Conservation (phyloP, 1,140 invertebrate genomes). For the Octopus sinensis region DNA sequence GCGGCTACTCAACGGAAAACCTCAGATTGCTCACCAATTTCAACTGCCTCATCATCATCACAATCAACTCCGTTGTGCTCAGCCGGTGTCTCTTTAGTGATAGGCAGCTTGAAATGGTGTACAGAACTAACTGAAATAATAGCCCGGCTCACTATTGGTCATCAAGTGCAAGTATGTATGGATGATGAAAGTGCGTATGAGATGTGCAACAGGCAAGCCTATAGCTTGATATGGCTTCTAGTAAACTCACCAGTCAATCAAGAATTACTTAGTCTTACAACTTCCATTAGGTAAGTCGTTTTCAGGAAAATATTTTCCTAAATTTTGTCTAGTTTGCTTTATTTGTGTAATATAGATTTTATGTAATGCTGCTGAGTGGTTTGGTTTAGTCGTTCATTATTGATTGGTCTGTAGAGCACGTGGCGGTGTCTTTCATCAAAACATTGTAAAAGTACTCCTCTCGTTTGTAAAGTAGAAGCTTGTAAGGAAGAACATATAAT, state of each 20-base stretch:
- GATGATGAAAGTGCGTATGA: conserved; percentile 24
- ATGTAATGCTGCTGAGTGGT: too few species aligned
- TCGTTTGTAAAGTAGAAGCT: too few species aligned
- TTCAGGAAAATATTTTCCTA: background rate
- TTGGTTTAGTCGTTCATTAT: too few species aligned
- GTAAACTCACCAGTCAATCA: conserved; percentile 27
- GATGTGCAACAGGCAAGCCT: conserved; percentile 25
- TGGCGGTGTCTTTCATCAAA: too few species aligned
- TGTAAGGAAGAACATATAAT: too few species aligned
- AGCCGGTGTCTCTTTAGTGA: conserved; percentile 19
- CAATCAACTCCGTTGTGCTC: too few species aligned
- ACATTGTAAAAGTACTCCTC: too few species aligned
- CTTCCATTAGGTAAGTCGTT: conserved; percentile 32
- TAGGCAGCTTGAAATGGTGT: conserved; percentile 16
- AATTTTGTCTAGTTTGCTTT: background rate
- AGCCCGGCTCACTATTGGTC: conserved; percentile 22
- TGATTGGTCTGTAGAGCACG: too few species aligned
- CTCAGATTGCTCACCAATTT: too few species aligned
- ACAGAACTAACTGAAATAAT: conserved; percentile 10
- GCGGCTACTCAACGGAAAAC: too few species aligned
- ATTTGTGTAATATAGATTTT: background rate
- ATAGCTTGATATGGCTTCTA: conserved; percentile 33
- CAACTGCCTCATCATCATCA: too few species aligned
- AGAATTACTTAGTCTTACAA: conserved; percentile 30
- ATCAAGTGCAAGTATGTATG: conserved; percentile 27